Evolutionary conservation across 2,797 vertebrate species (phyloP), one percentile per base, ranked within the genome.

Genomic region (Tachyglossus aculeatus): DNA sequence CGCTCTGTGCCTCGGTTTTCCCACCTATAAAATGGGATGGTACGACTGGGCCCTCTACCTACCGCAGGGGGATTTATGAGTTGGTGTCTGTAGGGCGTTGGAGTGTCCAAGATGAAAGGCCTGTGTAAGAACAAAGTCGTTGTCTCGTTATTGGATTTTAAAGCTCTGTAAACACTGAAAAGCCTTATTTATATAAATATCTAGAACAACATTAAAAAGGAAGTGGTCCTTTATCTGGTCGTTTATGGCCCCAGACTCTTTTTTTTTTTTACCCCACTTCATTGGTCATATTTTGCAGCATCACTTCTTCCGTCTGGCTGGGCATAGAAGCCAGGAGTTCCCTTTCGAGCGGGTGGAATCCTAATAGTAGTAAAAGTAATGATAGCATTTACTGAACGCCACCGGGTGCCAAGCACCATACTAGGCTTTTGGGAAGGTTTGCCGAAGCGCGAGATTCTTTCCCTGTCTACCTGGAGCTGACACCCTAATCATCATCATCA

Each of bases 91-190:
- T 0, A 4, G 24, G 50, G 37, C 50, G 69, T 9, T 3, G 16
- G 21, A 33, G 19, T 1, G 3, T 24, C 41, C 31, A 12, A 48
- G 54, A 70, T 58, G 27, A 77, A 71, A 72, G 41, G 36, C 14
- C 4, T 1, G 0, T 19, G 45, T 18, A 40, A 62, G 39, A 22
- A 63, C 34, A 56, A 44, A 61, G 55, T 25, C 6, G 21, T 19
- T 11, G 43, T 77, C 67, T 62, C 36, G 61, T 13, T 22, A 7
- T 45, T 45, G 6, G 2, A 24, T 19, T 71, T 51, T 54, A 57
- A 72, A 64, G 36, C 39, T 62, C 44, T 54, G n/a, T 55, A 36
- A 22, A 34, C 21, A 18, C 58, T 51, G 25, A 67, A 81, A 62
- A 48, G 24, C 7, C 11, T 32, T 77, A n/a, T 64, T 71, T 27